Percentiles rank a stretch among this genome's conserved stretches.
Conservation (phyloP, 2,113 vertebrate genomes). For the Nycticebus coucang region DNA sequence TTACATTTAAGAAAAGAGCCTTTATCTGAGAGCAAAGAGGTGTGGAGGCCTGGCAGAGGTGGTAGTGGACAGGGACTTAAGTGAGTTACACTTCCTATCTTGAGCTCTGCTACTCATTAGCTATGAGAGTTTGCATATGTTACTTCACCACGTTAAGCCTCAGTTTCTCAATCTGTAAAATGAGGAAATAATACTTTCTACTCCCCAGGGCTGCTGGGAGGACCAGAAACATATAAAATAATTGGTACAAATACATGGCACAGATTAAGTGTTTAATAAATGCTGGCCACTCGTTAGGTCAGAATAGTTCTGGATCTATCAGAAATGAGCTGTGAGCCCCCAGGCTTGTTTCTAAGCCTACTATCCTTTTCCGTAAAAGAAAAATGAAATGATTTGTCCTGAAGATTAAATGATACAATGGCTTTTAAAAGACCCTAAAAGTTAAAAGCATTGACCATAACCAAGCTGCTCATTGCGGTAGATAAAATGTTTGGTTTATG, state of each 20-base stretch:
- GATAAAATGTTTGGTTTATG: conserved; percentile 53
- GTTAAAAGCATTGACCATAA: conserved; percentile 46
- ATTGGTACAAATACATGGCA: neutral
- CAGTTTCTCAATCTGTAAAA: neutral
- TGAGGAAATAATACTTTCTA: neutral
- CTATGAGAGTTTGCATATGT: neutral
- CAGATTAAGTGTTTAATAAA: neutral
- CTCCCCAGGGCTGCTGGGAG: neutral
- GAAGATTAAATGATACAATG: conserved; percentile 37
- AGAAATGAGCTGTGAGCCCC: neutral
- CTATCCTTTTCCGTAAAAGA: neutral
- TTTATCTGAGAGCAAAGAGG: neutral
- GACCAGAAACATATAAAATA: neutral
- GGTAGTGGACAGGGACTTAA: rapidly evolving
- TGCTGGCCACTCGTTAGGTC: neutral
- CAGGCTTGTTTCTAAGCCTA: neutral
- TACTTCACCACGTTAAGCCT: neutral
- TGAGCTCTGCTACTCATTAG: neutral
- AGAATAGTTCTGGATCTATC: neutral
- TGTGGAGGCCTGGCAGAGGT: too few relatives aligned
- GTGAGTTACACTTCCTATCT: neutral
- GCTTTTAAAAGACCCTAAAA: conserved; percentile 26
- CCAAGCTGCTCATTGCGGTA: conserved; percentile 59
- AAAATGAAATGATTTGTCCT: conserved; percentile 9
- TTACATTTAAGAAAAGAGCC: neutral